Percentiles rank a stretch among this genome's conserved stretches.
Conservation (phyloP, 2,797 vertebrate genomes). For the Mus minutoides region DNA sequence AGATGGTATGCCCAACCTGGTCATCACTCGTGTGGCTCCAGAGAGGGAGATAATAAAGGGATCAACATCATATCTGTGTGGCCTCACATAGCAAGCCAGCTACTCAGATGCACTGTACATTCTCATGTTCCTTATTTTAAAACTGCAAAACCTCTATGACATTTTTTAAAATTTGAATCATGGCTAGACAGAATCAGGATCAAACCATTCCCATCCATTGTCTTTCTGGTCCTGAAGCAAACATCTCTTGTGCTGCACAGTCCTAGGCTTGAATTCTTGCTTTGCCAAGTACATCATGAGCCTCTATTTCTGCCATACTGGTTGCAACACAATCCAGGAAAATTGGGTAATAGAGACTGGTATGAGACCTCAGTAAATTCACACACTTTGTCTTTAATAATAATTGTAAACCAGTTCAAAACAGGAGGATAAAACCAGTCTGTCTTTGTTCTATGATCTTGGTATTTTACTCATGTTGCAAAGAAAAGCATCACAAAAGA, state of each 20-base stretch:
- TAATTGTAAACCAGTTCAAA: slow-evolving; percentile 6
- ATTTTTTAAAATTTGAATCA: slow-evolving; percentile 85
- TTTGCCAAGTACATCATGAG: slow-evolving; percentile 40
- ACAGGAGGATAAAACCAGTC: background rate
- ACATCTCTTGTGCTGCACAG: slow-evolving; percentile 72
- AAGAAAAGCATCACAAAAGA: background rate
- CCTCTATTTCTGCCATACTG: background rate
- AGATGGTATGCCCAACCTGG: slow-evolving; percentile 69
- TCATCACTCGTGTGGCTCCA: slow-evolving; percentile 71
- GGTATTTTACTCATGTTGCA: background rate
- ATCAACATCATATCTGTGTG: slow-evolving; percentile 86
- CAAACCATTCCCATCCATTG: slow-evolving; percentile 71
- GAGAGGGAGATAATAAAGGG: slow-evolving; percentile 85
- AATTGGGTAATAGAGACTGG: background rate
- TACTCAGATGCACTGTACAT: slow-evolving; percentile 80
- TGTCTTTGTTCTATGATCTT: background rate
- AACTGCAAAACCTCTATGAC: slow-evolving; percentile 86
- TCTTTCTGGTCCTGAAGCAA: slow-evolving; percentile 63
- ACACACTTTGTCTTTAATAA: background rate
- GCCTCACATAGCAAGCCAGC: slow-evolving; percentile 74
- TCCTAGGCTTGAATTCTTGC: slow-evolving; percentile 44
- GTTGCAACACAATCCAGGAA: background rate
- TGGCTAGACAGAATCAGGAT: slow-evolving; percentile 76
- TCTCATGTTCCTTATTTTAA: slow-evolving; percentile 88
- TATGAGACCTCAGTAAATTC: background rate